Evolutionary conservation across 2,113 vertebrate genomes (phyloP).

Genomic region (Cervus canadensis): DNA sequence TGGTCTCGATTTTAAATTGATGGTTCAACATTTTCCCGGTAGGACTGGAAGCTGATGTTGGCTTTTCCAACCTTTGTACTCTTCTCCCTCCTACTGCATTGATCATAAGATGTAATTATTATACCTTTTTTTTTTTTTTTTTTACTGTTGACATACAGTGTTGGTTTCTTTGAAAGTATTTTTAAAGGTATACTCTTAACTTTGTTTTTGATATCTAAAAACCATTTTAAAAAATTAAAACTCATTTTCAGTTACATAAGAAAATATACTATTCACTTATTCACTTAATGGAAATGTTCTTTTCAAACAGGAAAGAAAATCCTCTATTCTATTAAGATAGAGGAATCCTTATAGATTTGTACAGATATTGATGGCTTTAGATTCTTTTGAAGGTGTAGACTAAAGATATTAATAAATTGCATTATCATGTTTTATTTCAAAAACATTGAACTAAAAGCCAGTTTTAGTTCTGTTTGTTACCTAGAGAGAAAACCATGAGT

Average conservation of each 20-base stretch:
- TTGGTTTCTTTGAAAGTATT: constrained; percentile 10
- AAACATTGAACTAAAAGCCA: background rate
- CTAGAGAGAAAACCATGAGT: background rate
- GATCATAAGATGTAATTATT: background rate
- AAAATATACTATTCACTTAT: background rate
- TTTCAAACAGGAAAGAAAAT: background rate
- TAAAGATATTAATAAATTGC: background rate
- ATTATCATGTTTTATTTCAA: background rate
- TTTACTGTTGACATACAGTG: background rate
- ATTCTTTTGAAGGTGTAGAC: background rate
- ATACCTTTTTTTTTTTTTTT: background rate
- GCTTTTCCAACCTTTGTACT: background rate
- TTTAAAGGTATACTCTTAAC: background rate
- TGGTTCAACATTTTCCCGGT: background rate
- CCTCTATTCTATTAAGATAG: background rate
- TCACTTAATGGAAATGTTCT: background rate
- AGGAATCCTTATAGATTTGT: background rate
- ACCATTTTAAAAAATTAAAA: background rate
- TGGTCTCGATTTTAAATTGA: background rate
- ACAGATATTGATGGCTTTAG: background rate
- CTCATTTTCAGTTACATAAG: background rate
- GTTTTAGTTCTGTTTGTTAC: background rate
- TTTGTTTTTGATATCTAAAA: background rate
- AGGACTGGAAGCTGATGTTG: background rate
- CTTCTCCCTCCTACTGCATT: background rate